phyloP scores from a whole-genome alignment of 2,888 invertebrate genomes.

The Andrena camellia region DNA sequence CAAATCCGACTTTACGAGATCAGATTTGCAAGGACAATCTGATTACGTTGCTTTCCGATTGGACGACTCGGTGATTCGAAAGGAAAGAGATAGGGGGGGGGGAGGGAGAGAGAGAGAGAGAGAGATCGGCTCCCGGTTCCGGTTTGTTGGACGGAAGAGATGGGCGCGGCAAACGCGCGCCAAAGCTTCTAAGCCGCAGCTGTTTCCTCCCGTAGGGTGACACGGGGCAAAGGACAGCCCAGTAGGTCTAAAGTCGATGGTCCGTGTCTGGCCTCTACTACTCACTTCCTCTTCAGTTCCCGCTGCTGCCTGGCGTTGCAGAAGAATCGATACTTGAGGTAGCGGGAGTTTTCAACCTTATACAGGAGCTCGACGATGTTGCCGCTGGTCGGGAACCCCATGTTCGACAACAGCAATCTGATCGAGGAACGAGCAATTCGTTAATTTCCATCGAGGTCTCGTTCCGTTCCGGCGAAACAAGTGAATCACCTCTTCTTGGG shows the following conservation, averaged over 20 bases:
- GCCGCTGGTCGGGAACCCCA: slow-evolving; percentile 41
- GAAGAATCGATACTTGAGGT: slow-evolving; percentile 78
- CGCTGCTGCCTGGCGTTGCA: slow-evolving; percentile 72
- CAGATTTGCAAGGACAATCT: slow-evolving; percentile 46
- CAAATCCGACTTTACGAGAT: slow-evolving; percentile 53
- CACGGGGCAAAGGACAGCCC: not conserved
- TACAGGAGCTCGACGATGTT: slow-evolving; percentile 60
- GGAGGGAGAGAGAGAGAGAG: too few species aligned
- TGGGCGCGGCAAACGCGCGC: too few species aligned
- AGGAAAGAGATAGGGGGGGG: too few species aligned
- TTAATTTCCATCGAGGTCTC: slow-evolving; percentile 10
- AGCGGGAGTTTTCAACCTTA: slow-evolving; percentile 73
- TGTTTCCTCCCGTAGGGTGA: not conserved
- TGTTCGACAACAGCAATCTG: slow-evolving; percentile 51
- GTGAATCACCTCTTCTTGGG: slow-evolving; percentile 70
- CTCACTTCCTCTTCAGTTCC: slow-evolving; percentile 75
- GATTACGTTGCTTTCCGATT: slow-evolving; percentile 37
- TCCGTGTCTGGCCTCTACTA: not conserved
- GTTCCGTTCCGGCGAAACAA: not conserved
- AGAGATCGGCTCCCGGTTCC: too few species aligned
- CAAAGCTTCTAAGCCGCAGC: too few species aligned
- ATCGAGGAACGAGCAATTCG: slow-evolving; percentile 27
- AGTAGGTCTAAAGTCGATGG: too few species aligned
- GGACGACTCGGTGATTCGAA: not conserved
- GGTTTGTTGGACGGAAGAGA: not conserved